Evolutionary conservation across 2,888 invertebrate genomes (phyloP), one percentile per base, ranked within the genome.

Genomic region (Drosophila kambysellisi): DNA sequence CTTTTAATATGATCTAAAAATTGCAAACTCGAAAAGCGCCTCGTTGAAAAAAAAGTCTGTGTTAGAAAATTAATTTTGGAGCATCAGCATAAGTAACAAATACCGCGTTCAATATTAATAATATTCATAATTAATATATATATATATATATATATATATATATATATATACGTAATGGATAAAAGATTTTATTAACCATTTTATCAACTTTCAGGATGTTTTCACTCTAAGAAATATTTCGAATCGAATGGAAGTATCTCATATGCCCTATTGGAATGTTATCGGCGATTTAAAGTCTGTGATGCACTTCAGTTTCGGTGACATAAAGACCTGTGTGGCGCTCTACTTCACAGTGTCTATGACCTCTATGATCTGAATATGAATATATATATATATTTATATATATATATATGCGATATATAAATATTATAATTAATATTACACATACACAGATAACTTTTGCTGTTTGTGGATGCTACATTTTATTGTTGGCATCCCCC

Each of bases 201-300:
- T 12, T 30, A n/a, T 11, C 6, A 0, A 11, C n/a, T 56, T 50
- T 2, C 57, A 86, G 84, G 59, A 69, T 0, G 52, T 72, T 4
- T 85, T 75, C 32, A 56, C 12, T 0, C 6, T 85, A 0, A 30
- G 2, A 0, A 85, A 85, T 37, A 12, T 81, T 7, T 71, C 69
- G 37, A 88, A 84, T 53, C 82, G 68, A 2, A 15, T 69, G 17
- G n/a, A 17, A 7, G 1, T 84, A 25, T 25, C 25, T 25, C 25
- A 84, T 50, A 9, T 81, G 61, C 88, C 81, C 0, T 39, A 7
- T 1, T 64, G 32, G 56, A 60, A 76, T 57, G 25, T 87, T 3
- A 46, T 41, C 5, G 85, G 85, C 0, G 63, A 81, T 17, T 48
- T 81, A 2, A 81, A 72, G 64, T 48, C 70, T 7, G 63, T 84